Evolutionary conservation across 2,888 invertebrate genomes (phyloP).

Genomic region (Thyatira batis): DNA sequence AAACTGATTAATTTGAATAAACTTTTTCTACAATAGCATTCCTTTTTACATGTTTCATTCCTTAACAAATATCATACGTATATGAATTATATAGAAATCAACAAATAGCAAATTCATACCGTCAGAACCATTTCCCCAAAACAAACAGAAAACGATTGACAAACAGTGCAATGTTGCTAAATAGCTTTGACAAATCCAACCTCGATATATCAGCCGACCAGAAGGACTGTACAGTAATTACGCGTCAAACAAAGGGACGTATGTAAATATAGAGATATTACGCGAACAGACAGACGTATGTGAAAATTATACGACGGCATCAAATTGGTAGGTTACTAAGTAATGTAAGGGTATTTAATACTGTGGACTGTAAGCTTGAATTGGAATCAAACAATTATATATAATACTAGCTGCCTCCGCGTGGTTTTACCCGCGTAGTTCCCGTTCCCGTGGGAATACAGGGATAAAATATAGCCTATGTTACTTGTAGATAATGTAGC

Average conservation of each 20-base stretch:
- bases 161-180: slow-evolving; percentile 34
- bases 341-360: slow-evolving; percentile 24
- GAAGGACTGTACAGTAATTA: slow-evolving; percentile 57
- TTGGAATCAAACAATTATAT: too few species aligned
- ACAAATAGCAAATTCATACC: slow-evolving; percentile 16
- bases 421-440: too few species aligned
- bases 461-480: too few species aligned
- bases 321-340: slow-evolving; percentile 13
- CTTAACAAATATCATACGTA: too few species aligned
- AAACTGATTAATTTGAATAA: too few species aligned
- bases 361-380: background rate
- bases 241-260: slow-evolving; percentile 72
- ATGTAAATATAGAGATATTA: slow-evolving; percentile 74
- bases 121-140: slow-evolving; percentile 14
- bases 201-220: slow-evolving; percentile 48
- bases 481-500: too few species aligned
- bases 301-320: slow-evolving; percentile 75
- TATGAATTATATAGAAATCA: too few species aligned
- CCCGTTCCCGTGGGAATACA: too few species aligned
- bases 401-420: too few species aligned
- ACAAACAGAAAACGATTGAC: background rate
- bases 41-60: too few species aligned
- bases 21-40: too few species aligned
- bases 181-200: slow-evolving; percentile 60
- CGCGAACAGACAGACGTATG: slow-evolving; percentile 74